These are phyloP conservation scores for Dolichotis patagonum DNA, from an alignment of 2,113 vertebrate species.

Conservation along the genomic window DNA sequence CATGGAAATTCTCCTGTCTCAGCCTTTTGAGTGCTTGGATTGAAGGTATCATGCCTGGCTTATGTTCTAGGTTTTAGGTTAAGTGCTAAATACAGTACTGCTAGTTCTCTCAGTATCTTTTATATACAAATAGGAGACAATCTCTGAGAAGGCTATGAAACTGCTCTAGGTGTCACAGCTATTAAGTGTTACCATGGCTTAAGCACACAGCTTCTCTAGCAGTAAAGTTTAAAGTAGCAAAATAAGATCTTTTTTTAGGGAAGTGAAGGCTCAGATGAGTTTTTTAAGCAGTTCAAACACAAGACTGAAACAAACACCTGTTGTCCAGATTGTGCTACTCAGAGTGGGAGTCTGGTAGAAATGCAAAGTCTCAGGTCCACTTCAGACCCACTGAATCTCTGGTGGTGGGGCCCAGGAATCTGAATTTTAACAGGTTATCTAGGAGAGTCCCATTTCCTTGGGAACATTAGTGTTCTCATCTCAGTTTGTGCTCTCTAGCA, in stretches of 20 bases:
- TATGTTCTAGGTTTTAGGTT: slow-evolving; percentile 34
- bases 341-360: background rate
- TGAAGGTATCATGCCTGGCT: background rate
- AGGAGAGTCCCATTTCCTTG: background rate
- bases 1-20: background rate
- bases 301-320: background rate
- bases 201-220: background rate
- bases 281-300: slow-evolving; percentile 37
- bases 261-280: background rate
- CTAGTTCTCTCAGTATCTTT: slow-evolving; percentile 41
- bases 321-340: background rate
- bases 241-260: slow-evolving; percentile 14
- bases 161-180: background rate
- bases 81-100: slow-evolving; percentile 1
- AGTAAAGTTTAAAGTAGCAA: slow-evolving; percentile 39
- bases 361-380: slow-evolving; percentile 14
- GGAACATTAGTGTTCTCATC: background rate
- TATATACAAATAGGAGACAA: slow-evolving; percentile 43
- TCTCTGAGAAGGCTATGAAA: slow-evolving; percentile 9
- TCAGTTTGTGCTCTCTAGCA: background rate
- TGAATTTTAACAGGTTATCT: slow-evolving; percentile 1
- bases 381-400: background rate
- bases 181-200: background rate
- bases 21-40: background rate
- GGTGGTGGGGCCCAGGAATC: background rate